Evolutionary conservation across 2,113 vertebrate species (phyloP).

Genomic region (Eidolon helvum): DNA sequence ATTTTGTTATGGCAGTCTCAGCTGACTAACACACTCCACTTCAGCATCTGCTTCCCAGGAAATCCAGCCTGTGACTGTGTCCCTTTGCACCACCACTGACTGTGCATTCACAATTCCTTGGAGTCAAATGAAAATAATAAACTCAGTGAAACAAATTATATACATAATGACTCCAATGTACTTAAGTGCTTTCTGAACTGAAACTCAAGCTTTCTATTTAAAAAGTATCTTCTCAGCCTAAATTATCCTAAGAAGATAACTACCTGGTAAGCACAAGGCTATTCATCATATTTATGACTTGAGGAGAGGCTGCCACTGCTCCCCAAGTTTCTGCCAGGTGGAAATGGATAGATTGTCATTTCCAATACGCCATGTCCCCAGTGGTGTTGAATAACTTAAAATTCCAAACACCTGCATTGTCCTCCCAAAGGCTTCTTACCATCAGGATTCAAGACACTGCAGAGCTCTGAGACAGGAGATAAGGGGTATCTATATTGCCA

Average conservation of each 20-base stretch:
- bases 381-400: conserved; percentile 52
- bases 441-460: conserved; percentile 3
- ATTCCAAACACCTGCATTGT: conserved; percentile 53
- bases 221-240: background rate
- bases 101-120: background rate
- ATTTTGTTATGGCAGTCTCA: background rate
- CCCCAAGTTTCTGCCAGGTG: conserved; percentile 31
- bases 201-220: conserved; percentile 34
- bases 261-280: background rate
- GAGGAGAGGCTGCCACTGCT: background rate
- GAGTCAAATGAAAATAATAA: background rate
- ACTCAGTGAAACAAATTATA: background rate
- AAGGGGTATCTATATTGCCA: conserved; percentile 31
- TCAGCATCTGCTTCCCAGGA: background rate
- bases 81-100: background rate
- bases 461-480: background rate
- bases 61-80: background rate
- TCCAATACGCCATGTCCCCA: background rate
- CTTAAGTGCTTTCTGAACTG: background rate
- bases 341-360: conserved; percentile 56
- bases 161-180: background rate
- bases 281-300: conserved; percentile 58
- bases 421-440: conserved; percentile 28
- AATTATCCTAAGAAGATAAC: conserved; percentile 38
- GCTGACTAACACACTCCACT: background rate